phyloP scores from a whole-genome alignment of 2,797 vertebrate genomes.

The Rousettus madagascariensis region DNA sequence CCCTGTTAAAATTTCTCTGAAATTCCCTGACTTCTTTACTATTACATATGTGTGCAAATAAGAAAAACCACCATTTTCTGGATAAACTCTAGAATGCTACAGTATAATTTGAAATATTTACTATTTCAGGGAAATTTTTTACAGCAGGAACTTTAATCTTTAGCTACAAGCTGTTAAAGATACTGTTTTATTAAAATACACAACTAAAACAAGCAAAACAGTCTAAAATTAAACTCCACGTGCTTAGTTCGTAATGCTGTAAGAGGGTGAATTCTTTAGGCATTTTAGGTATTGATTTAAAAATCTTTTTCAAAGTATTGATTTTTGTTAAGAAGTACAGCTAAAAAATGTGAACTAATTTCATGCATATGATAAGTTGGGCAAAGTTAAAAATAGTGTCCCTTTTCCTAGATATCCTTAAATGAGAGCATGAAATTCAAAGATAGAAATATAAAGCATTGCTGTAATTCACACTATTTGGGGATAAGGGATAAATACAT shows the following conservation, averaged over 20 bases:
- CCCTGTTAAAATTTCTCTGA: background rate
- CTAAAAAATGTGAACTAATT: background rate
- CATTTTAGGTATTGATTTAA: background rate
- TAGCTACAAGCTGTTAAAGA: constrained; percentile 20
- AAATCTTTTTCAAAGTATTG: background rate
- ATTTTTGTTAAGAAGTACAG: constrained; percentile 17
- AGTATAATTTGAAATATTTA: background rate
- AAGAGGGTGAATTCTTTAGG: background rate
- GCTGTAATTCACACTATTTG: background rate
- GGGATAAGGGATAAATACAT: background rate
- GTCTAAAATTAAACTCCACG: background rate
- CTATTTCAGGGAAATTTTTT: background rate
- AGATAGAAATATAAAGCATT: background rate
- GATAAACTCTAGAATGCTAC: constrained; percentile 20
- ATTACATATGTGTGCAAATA: constrained; percentile 24
- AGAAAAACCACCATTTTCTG: constrained; percentile 27
- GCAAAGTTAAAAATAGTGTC: background rate
- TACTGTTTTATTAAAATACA: background rate
- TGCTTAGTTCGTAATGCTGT: background rate
- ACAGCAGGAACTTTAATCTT: background rate
- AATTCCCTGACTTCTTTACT: constrained; percentile 39
- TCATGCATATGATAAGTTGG: background rate
- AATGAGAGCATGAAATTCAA: background rate
- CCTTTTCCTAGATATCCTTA: background rate
- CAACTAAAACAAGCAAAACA: background rate